phyloP scores from a whole-genome alignment of 2,113 vertebrate genomes.

The Acinonyx jubatus region DNA sequence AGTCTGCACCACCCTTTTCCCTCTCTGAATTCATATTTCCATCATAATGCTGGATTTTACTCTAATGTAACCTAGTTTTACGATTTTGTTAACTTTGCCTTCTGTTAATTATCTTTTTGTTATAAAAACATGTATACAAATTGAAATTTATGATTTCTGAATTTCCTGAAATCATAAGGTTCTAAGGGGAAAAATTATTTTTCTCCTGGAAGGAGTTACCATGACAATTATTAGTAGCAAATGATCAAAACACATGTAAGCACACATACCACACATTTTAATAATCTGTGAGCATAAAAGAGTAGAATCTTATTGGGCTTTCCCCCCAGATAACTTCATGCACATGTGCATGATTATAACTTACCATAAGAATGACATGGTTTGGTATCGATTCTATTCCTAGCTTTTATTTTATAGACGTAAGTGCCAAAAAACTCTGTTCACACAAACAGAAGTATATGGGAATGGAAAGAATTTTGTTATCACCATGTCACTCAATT shows the following conservation, averaged over 20 bases:
- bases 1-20: conserved; percentile 12
- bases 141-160: conserved; percentile 41
- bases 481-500: not conserved
- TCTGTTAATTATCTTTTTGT: not conserved
- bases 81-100: not conserved
- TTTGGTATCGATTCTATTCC: not conserved
- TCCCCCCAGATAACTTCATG: not conserved
- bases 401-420: conserved; percentile 23
- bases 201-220: not conserved
- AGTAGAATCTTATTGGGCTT: conserved; percentile 14
- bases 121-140: conserved; percentile 19
- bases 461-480: conserved; percentile 9
- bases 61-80: not conserved
- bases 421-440: conserved; percentile 32
- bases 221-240: not conserved
- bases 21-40: conserved; percentile 13
- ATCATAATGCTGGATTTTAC: conserved; percentile 20
- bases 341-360: not conserved
- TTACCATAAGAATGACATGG: conserved; percentile 3
- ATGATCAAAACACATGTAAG: not conserved
- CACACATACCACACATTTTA: not conserved
- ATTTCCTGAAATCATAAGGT: conserved; percentile 39
- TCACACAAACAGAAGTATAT: conserved; percentile 13
- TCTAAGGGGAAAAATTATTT: conserved; percentile 20
- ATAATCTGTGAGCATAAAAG: conserved; percentile 3